Base-by-base conservation (phyloP, 2,797 vertebrate species). In the Chiroxiphia lanceolata region DNA sequence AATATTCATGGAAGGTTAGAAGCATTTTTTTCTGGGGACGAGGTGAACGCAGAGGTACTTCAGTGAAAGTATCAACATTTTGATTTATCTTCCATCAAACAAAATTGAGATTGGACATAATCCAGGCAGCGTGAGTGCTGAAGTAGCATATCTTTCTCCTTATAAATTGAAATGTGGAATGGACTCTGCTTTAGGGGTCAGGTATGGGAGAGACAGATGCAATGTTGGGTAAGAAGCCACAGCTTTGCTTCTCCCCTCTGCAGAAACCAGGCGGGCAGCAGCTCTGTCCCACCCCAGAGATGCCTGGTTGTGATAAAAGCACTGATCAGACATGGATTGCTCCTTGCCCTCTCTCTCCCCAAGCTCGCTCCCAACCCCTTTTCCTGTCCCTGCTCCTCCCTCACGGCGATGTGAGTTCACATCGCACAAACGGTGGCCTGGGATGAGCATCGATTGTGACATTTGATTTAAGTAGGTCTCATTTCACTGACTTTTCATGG, bases 381-480 rank as follows among this genome's bases (percentile, higher is more conserved):
- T 64, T 53, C 67, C 63, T 59, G 70, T 70, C 40, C 44, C 54
- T 9, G 42, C 17, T 86, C 54, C 69, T 38, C 20, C 44, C 60
- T 71, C 11, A 57, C 1, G 4, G 90, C 89, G 64, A 50, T 71
- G 20, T 23, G 87, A 94, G 87, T 34, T 91, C 89, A 64, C 81
- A 21, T 83, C 10, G 1, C 88, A 68, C 68, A 61, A 96, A 85
- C 0, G 31, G 92, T 78, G 90, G 94, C 94, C 94, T 51, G 92
- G 60, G 94, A 96, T 23, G 75, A 87, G 71, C 94, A 97, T 95
- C 3, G 34, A 87, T 90, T 95, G 75, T 95, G 93, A 96, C 96
- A 95, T 93, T 94, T 92, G 93, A 96, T 96, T 95, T 95, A 94
- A 96, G 86, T 85, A 89, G 93, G 91, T 89, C 94, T 96, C 83